Percentiles rank a stretch among this genome's conserved stretches.
phyloP scores from a whole-genome alignment of 64 coral and sea anemone genomes.

The Astreopora myriophthalma region DNA sequence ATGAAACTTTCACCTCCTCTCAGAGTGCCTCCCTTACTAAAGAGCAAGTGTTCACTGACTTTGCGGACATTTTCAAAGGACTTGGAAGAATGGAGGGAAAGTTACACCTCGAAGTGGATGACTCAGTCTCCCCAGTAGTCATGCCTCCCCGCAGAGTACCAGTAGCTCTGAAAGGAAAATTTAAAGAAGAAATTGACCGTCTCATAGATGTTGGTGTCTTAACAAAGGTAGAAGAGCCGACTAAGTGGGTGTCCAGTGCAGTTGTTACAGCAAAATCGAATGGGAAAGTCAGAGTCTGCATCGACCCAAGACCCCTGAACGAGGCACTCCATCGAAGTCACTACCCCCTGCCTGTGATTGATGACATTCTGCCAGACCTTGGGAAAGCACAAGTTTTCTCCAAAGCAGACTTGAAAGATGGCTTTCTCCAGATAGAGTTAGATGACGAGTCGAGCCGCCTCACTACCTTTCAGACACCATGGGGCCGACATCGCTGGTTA shows the following conservation, averaged over 20 bases:
- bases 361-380: background rate
- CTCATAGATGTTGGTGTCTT: too few relatives aligned
- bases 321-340: background rate
- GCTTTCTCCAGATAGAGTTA: background rate
- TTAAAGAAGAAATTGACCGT: too few relatives aligned
- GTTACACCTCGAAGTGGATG: too few relatives aligned
- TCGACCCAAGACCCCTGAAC: background rate
- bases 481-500: too few relatives aligned
- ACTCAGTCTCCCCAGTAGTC: background rate
- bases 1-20: too few relatives aligned
- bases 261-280: slow-evolving; percentile 11
- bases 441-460: too few relatives aligned
- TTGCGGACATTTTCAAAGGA: too few relatives aligned
- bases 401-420: slow-evolving; percentile 30
- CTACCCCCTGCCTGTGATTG: background rate
- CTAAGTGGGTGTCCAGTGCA: slow-evolving; percentile 23
- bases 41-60: background rate
- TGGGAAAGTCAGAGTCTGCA: slow-evolving; percentile 8
- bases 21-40: background rate
- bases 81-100: too few relatives aligned
- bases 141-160: background rate
- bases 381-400: slow-evolving; percentile 30
- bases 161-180: background rate
- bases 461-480: too few relatives aligned
- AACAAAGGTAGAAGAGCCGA: background rate